These are phyloP conservation scores for Barypeithes pellucidus DNA, from an alignment of 2,888 invertebrate genomes.

Conservation along the genomic window DNA sequence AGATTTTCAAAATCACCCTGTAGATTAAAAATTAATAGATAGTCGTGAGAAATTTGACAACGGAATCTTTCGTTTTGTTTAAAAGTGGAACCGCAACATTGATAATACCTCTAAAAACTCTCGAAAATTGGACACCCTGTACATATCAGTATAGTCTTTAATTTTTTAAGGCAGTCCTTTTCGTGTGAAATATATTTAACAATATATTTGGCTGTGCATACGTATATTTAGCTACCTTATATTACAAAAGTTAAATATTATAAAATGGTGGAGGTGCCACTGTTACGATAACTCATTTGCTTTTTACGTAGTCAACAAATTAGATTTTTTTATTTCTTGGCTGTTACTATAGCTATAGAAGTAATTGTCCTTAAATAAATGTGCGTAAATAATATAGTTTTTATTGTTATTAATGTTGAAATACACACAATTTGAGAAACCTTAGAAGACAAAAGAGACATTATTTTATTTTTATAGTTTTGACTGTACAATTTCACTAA, in stretches of 20 bases:
- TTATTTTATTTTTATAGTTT: conserved; percentile 23
- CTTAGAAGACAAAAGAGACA: neutral
- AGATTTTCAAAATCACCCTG: no score
- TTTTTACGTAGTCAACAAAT: neutral
- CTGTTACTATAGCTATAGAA: neutral
- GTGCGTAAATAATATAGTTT: conserved; percentile 17
- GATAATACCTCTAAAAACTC: no score
- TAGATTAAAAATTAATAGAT: no score
- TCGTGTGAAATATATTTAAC: conserved; percentile 27
- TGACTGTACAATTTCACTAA: conserved; percentile 13
- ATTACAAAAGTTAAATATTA: conserved; percentile 19
- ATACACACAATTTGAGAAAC: conserved; percentile 7
- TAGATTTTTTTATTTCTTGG: conserved; percentile 6
- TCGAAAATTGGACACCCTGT: no score
- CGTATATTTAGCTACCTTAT: conserved; percentile 33
- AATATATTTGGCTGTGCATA: conserved; percentile 50
- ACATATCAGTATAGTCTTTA: no score
- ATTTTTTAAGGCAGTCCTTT: conserved; percentile 13
- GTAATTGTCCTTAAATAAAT: neutral
- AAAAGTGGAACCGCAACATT: no score
- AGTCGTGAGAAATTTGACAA: no score
- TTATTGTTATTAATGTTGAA: conserved; percentile 22
- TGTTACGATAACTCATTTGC: neutral
- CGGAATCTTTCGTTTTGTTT: no score
- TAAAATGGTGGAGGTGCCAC: neutral